Percentiles rank a stretch among this genome's conserved stretches.
These are phyloP conservation scores for Drosophila nebulosa DNA, from an alignment of 1,140 invertebrate genomes.

Conservation along the genomic window DNA sequence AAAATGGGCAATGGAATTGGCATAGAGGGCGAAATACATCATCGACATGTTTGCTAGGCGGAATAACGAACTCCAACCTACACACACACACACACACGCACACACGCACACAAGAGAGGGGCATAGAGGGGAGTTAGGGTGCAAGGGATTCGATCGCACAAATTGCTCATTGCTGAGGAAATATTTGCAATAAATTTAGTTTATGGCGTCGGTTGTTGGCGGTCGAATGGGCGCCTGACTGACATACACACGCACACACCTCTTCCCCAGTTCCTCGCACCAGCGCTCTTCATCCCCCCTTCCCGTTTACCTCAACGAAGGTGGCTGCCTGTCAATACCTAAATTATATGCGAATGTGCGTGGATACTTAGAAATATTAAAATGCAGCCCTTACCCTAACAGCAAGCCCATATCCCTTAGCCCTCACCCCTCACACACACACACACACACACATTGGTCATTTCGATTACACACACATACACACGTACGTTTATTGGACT, in stretches of 20 bases:
- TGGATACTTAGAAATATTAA: slow-evolving; percentile 74
- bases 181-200: slow-evolving; percentile 81
- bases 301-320: slow-evolving; percentile 31
- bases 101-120: background rate
- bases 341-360: slow-evolving; percentile 71
- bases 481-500: background rate
- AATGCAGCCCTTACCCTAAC: slow-evolving; percentile 57
- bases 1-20: slow-evolving; percentile 28
- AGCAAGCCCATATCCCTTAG: background rate
- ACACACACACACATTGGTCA: background rate
- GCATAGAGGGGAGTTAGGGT: slow-evolving; percentile 14
- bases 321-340: slow-evolving; percentile 71
- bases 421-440: background rate
- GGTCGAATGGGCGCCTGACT: slow-evolving; percentile 55
- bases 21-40: slow-evolving; percentile 55
- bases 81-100: slow-evolving; percentile 10
- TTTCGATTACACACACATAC: background rate
- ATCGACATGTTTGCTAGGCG: slow-evolving; percentile 65
- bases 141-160: slow-evolving; percentile 72
- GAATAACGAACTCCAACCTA: slow-evolving; percentile 46
- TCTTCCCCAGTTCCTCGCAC: background rate
- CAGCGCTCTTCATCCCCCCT: background rate
- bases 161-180: slow-evolving; percentile 80
- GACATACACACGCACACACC: slow-evolving; percentile 40
- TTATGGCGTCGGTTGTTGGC: slow-evolving; percentile 71